A percentile compares a stretch with the other conserved stretches of the same genome.
phyloP scores from a whole-genome alignment of 2,888 invertebrate genomes.

The Eurois occulta region DNA sequence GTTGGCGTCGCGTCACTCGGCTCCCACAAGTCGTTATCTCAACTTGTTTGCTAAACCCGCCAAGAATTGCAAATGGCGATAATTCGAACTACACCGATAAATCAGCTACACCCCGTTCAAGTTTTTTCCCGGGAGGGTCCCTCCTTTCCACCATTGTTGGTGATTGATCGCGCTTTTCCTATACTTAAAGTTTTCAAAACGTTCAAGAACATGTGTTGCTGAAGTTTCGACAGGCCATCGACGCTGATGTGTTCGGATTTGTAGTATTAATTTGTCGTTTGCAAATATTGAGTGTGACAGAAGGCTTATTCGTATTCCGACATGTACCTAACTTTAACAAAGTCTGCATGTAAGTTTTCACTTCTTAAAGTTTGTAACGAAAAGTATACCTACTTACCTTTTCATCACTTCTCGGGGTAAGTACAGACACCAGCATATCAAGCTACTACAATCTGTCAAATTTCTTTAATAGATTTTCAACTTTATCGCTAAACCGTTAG shows the following conservation, averaged over 20 bases:
- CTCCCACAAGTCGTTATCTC: constrained; percentile 83
- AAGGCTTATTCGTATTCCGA: not conserved
- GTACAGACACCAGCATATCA: not conserved
- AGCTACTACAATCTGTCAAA: too few relatives aligned
- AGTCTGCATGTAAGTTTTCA: not conserved
- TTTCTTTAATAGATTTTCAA: too few relatives aligned
- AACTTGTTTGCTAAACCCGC: constrained; percentile 83
- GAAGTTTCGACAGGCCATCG: constrained; percentile 73
- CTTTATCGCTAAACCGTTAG: too few relatives aligned
- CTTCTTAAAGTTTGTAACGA: not conserved
- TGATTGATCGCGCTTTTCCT: constrained; percentile 86
- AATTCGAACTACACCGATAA: constrained; percentile 90
- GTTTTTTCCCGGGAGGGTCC: constrained; percentile 87
- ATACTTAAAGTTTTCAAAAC: constrained; percentile 81
- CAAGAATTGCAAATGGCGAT: constrained; percentile 90
- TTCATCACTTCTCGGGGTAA: not conserved
- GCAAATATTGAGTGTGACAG: constrained; percentile 30
- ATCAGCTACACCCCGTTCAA: constrained; percentile 86
- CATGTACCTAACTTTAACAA: not conserved
- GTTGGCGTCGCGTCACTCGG: constrained; percentile 58
- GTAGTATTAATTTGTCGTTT: constrained; percentile 73
- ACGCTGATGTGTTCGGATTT: constrained; percentile 71
- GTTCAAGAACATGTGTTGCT: constrained; percentile 82
- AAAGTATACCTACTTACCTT: not conserved
- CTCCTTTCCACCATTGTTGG: constrained; percentile 81